phyloP scores from a whole-genome alignment of 2,113 vertebrate genomes.

The Microcebus griseorufus region DNA sequence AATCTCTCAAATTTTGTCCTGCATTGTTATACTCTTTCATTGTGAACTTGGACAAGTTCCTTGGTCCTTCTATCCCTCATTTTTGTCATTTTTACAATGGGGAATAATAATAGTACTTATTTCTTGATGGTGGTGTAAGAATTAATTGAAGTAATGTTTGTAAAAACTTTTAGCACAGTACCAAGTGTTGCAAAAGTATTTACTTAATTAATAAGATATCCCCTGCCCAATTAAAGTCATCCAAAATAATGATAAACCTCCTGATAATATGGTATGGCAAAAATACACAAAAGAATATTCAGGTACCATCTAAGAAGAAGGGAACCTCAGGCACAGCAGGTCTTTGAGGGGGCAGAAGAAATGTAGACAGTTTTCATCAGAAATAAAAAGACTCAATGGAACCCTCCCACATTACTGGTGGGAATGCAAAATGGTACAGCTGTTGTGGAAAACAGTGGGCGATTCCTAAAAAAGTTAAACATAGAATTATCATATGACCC shows the following conservation, averaged over 20 bases:
- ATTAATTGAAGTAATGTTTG: slow-evolving; percentile 29
- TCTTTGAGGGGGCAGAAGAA: not conserved
- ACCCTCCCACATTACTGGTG: not conserved
- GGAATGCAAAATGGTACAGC: not conserved
- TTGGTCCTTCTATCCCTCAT: not conserved
- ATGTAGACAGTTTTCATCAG: not conserved
- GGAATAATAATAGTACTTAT: not conserved
- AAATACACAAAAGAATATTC: not conserved
- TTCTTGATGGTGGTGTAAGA: not conserved
- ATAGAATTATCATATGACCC: not conserved
- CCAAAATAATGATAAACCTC: not conserved
- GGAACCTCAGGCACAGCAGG: not conserved
- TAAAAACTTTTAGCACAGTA: not conserved
- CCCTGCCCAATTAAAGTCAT: not conserved
- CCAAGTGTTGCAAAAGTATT: not conserved
- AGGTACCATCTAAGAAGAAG: not conserved
- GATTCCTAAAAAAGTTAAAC: not conserved
- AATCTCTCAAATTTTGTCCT: not conserved
- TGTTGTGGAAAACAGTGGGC: not conserved
- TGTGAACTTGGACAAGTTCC: not conserved
- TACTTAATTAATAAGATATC: not conserved
- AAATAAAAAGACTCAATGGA: not conserved
- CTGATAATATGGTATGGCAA: not conserved
- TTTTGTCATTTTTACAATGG: not conserved
- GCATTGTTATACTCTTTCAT: not conserved